Conservation (phyloP, 2,797 vertebrate genomes). For the Melanotaenia nigrans region DNA sequence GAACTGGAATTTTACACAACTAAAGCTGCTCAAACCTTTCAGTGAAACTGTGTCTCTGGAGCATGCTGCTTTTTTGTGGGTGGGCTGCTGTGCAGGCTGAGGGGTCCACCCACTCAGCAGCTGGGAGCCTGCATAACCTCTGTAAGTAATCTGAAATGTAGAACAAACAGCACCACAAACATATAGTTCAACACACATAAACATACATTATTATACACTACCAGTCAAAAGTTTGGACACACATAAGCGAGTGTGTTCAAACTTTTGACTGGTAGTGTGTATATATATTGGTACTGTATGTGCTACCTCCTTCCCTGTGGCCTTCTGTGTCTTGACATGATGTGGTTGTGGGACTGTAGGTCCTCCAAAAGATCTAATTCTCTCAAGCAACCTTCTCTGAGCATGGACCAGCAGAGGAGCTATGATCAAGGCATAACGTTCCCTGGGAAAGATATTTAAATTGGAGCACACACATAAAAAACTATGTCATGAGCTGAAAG, state of each 20-base stretch:
- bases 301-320: slow-evolving; percentile 82
- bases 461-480: slow-evolving; percentile 5
- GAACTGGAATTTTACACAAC: slow-evolving; percentile 6
- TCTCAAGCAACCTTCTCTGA: slow-evolving; percentile 88
- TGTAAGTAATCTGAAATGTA: slow-evolving; percentile 85
- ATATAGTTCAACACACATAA: background rate
- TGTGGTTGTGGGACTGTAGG: slow-evolving; percentile 78
- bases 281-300: background rate
- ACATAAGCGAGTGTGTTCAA: background rate
- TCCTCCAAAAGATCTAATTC: slow-evolving; percentile 75
- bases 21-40: slow-evolving; percentile 56
- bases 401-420: slow-evolving; percentile 89
- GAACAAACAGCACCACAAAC: slow-evolving; percentile 8
- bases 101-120: slow-evolving; percentile 65
- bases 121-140: slow-evolving; percentile 84
- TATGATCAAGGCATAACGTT: slow-evolving; percentile 87
- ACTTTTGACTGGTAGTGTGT: no score
- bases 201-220: background rate
- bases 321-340: slow-evolving; percentile 75
- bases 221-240: background rate
- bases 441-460: slow-evolving; percentile 74
- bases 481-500: background rate
- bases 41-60: slow-evolving; percentile 19
- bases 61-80: slow-evolving; percentile 16
- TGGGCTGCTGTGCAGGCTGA: background rate